Conservation (phyloP, 2,113 vertebrate species). For the Candoia aspera region DNA sequence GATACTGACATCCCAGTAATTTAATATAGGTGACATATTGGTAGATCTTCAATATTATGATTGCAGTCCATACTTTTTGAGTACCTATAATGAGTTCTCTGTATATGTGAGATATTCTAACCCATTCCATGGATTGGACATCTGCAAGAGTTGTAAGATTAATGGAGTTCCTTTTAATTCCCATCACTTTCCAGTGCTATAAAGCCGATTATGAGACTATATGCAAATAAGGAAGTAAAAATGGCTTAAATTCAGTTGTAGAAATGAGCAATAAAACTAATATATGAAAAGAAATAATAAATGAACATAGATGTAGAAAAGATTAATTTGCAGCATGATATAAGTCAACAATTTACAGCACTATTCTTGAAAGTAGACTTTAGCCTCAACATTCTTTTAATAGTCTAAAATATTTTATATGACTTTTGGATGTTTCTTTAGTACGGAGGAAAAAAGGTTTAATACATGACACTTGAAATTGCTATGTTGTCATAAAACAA, state of each 20-base stretch:
- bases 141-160: slow-evolving; percentile 1
- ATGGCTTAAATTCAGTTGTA: slow-evolving; percentile 40
- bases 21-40: background rate
- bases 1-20: background rate
- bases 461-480: slow-evolving; percentile 63
- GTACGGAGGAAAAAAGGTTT: slow-evolving; percentile 50
- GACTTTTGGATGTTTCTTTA: slow-evolving; percentile 56
- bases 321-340: slow-evolving; percentile 33
- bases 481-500: slow-evolving; percentile 64
- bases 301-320: slow-evolving; percentile 21
- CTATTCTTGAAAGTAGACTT: slow-evolving; percentile 60
- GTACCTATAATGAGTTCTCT: background rate
- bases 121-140: background rate
- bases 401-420: slow-evolving; percentile 64
- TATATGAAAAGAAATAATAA: slow-evolving; percentile 41
- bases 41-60: background rate
- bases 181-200: slow-evolving; percentile 7
- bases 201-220: slow-evolving; percentile 42
- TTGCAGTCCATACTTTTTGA: background rate
- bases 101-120: background rate
- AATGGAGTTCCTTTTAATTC: slow-evolving; percentile 3
- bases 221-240: slow-evolving; percentile 38
- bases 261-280: slow-evolving; percentile 56
- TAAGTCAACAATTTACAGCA: slow-evolving; percentile 64
- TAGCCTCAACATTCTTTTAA: slow-evolving; percentile 59